These are phyloP conservation scores for Porites lobata DNA, from an alignment of 92 coral and sea anemone genomes.

Conservation along the genomic window DNA sequence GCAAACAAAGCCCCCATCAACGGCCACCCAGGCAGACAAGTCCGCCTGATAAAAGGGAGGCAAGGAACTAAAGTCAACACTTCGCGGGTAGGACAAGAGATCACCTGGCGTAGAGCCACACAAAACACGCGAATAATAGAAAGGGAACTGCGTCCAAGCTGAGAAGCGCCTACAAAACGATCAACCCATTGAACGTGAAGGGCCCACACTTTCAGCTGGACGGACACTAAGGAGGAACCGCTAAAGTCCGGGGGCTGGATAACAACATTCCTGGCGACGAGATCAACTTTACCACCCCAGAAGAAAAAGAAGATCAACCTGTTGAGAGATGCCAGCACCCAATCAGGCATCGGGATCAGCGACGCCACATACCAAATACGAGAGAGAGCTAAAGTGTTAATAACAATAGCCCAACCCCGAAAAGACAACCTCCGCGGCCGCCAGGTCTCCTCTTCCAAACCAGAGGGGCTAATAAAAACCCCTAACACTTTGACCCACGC, in stretches of 20 bases:
- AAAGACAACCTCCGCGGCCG: neutral
- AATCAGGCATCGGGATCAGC: too few species aligned
- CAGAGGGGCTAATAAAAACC: neutral
- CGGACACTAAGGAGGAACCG: neutral
- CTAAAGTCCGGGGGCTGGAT: neutral
- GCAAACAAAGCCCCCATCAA: neutral
- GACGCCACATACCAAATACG: too few species aligned
- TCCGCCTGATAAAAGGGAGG: neutral
- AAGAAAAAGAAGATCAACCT: neutral
- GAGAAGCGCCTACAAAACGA: neutral
- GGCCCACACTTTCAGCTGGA: neutral
- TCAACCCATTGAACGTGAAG: neutral
- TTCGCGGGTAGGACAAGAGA: neutral
- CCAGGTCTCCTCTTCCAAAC: constrained; percentile 3
- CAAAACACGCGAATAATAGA: neutral
- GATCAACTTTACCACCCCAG: neutral
- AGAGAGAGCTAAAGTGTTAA: too few species aligned
- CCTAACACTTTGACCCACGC: neutral
- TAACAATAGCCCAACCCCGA: too few species aligned
- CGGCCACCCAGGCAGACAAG: neutral
- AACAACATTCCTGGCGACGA: neutral
- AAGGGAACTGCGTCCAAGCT: neutral
- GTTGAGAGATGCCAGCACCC: too few species aligned
- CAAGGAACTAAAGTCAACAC: neutral
- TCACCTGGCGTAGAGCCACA: neutral